Conservation (phyloP, 2,888 invertebrate genomes). For the Drosophila quinaria region DNA sequence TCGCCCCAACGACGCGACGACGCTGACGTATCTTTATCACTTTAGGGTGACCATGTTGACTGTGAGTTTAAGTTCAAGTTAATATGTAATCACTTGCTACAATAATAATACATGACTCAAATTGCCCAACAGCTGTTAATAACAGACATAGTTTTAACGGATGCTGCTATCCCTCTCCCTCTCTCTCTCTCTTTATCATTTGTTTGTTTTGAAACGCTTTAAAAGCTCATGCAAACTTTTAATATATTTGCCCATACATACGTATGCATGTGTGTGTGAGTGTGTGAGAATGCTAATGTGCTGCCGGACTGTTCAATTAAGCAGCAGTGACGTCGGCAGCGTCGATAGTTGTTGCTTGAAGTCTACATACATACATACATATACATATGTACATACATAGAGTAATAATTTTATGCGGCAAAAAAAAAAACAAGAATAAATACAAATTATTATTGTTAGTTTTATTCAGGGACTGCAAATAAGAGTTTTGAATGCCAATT, state of each 20-base stretch:
- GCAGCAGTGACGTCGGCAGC: slow-evolving; percentile 24
- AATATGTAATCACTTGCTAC: slow-evolving; percentile 21
- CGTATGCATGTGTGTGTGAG: neutral
- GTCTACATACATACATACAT: slow-evolving; percentile 15
- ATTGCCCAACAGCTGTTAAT: slow-evolving; percentile 32
- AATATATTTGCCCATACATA: slow-evolving; percentile 4
- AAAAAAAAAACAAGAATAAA: slow-evolving; percentile 51
- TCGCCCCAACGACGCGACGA: slow-evolving; percentile 40
- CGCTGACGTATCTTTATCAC: slow-evolving; percentile 31
- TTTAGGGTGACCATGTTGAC: slow-evolving; percentile 28
- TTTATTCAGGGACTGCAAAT: too few species aligned
- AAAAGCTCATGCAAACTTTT: slow-evolving; percentile 31
- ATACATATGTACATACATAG: slow-evolving; percentile 14
- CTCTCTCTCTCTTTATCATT: neutral
- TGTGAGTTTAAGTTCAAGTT: neutral
- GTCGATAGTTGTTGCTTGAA: slow-evolving; percentile 7
- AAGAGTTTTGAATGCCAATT: too few species aligned
- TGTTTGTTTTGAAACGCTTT: slow-evolving; percentile 13
- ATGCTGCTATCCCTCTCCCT: slow-evolving; percentile 23
- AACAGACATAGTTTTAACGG: slow-evolving; percentile 13
- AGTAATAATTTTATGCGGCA: slow-evolving; percentile 58
- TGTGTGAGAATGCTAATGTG: slow-evolving; percentile 29
- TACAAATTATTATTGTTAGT: slow-evolving; percentile 33
- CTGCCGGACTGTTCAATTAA: slow-evolving; percentile 40
- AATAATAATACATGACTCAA: slow-evolving; percentile 3